A percentile compares a stretch with the other conserved stretches of the same genome.
These are phyloP conservation scores for Tragelaphus oryx DNA, from an alignment of 2,797 vertebrate genomes.

Conservation along the genomic window DNA sequence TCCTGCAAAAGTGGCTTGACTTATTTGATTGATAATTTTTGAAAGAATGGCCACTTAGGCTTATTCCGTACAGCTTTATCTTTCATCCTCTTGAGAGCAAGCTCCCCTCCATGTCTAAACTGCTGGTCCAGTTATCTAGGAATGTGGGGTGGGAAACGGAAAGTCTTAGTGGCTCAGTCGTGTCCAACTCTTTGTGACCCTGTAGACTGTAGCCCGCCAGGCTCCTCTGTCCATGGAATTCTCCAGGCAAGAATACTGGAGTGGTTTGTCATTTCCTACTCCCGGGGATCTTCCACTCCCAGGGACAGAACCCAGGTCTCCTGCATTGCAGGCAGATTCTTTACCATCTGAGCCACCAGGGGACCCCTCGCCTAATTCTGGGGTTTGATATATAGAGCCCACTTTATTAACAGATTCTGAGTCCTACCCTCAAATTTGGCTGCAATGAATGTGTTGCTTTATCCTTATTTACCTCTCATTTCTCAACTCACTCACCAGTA, in stretches of 20 bases:
- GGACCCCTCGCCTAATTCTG: neutral
- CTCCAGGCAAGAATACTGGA: neutral
- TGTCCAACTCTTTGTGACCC: neutral
- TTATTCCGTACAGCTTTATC: neutral
- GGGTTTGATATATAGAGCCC: neutral
- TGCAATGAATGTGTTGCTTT: neutral
- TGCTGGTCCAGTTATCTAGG: neutral
- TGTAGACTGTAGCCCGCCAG: neutral
- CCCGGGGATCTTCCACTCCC: neutral
- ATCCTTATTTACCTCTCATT: neutral
- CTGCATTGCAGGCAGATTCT: neutral
- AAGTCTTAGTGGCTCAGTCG: neutral
- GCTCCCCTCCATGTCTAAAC: neutral
- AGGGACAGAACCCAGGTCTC: neutral
- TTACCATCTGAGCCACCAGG: neutral
- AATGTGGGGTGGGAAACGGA: neutral
- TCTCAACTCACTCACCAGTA: neutral
- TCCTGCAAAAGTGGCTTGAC: neutral
- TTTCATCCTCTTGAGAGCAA: neutral
- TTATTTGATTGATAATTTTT: neutral
- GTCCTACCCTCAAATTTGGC: neutral
- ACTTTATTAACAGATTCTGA: neutral
- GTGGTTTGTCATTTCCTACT: neutral
- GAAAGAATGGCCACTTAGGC: neutral
- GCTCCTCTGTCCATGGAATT: neutral